Conservation (phyloP, 2,888 invertebrate genomes). For the Cantharis rufa region DNA sequence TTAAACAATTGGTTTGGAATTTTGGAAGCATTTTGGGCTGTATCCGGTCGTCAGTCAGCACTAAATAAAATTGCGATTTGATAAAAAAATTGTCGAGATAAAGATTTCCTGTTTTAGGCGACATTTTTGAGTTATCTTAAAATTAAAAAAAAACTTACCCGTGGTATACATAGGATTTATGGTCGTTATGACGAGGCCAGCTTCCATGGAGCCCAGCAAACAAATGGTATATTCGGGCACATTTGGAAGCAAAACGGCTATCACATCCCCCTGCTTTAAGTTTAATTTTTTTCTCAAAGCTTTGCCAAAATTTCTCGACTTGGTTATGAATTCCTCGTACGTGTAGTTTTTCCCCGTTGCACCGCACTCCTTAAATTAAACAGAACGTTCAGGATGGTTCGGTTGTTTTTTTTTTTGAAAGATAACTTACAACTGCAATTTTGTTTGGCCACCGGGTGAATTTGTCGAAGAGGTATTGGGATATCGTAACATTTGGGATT, state of each 20-base stretch:
- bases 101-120: not conserved
- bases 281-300: conserved; percentile 66
- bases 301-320: conserved; percentile 63
- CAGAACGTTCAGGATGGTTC: not conserved
- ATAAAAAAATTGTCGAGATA: not conserved
- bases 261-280: conserved; percentile 66
- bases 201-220: conserved; percentile 68
- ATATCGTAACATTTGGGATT: conserved; percentile 60
- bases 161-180: conserved; percentile 73
- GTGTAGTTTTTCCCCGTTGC: conserved; percentile 74
- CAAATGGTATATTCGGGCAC: conserved; percentile 74
- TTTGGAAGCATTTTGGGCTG: too few relatives aligned
- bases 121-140: not conserved
- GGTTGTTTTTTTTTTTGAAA: not conserved
- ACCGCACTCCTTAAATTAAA: conserved; percentile 18
- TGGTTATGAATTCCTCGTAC: conserved; percentile 67
- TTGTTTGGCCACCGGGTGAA: conserved; percentile 60
- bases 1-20: too few relatives aligned
- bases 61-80: not conserved
- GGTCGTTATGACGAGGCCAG: conserved; percentile 71
- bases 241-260: conserved; percentile 76
- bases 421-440: conserved; percentile 63
- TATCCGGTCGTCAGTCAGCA: too few relatives aligned
- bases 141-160: conserved; percentile 31
- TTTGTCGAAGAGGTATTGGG: conserved; percentile 62